Base-by-base conservation (phyloP, 2,888 invertebrate genomes). In the Sarcophaga rosellei region DNA sequence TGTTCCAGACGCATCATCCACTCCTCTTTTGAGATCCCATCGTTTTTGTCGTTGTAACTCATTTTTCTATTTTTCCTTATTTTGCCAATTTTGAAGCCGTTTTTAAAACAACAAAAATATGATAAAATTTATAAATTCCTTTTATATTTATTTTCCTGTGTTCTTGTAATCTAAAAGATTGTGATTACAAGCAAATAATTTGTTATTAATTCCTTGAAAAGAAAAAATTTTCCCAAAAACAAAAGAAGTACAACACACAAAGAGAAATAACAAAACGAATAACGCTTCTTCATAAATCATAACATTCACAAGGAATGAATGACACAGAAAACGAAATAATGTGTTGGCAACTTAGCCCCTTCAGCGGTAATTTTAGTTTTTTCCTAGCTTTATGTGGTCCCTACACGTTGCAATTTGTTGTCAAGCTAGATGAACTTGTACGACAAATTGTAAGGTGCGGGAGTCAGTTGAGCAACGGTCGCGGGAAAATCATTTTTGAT, bases 21-120 rank as follows among this genome's bases (percentile, higher is more conserved):
- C 86, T 93, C 93, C 76, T 93, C 93, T 89, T 92, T 93, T 81
- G 92, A 90, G 87, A 93, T 91, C 81, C 90, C 89, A 83, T 93
- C 93, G 78, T 89, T 89, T 89, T 93, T 93, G 76, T 93, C 93
- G 89, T 91, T 92, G 86, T 91, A 93, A 89, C 93, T 93, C 93
- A 93, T 93, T 90, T 91, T 93, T 87, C 89, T 90, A 78, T 89
- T 88, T 89, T 91, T 91, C 88, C 91, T 90, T 92, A 91, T 91
- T 89, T 91, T 92, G 89, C 91, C 92, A 91, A 92, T 92, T 91
- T 92, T 92, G 91, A 91, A 89, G 91, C 91, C 90, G 91, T 92
- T 91, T 76, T 83, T 63, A 63, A 84, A 85, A 77, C 76, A 80
- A 70, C 35, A 23, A 23, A 65, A 53, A 80, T 74, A 75, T 57